These are phyloP conservation scores for Ischnura elegans DNA, from an alignment of 2,888 invertebrate genomes.

Conservation along the genomic window DNA sequence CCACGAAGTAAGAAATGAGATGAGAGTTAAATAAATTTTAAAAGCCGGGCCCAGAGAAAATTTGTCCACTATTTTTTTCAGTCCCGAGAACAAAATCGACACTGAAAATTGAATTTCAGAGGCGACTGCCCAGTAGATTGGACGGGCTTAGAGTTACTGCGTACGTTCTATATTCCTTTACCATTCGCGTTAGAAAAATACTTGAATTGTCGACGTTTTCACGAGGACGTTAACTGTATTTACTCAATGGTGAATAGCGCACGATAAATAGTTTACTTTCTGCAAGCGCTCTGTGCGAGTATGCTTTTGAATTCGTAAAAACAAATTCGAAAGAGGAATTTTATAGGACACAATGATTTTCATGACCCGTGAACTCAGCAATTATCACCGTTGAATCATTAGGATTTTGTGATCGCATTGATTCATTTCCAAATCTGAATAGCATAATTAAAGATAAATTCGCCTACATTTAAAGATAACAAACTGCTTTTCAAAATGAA, in stretches of 20 bases:
- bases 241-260: background rate
- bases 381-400: no score
- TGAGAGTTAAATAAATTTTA: background rate
- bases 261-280: background rate
- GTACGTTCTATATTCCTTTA: background rate
- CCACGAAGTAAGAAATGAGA: slow-evolving; percentile 4
- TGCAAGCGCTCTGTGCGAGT: background rate
- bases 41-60: no score
- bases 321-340: background rate
- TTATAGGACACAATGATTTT: background rate
- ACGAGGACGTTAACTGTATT: background rate
- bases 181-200: background rate
- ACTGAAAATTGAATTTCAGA: slow-evolving; percentile 6
- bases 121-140: background rate
- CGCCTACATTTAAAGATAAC: no score
- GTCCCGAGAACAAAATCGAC: background rate
- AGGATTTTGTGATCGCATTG: no score
- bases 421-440: no score
- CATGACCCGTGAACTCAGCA: background rate
- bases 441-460: no score
- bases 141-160: background rate
- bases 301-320: background rate
- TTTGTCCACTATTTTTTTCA: background rate
- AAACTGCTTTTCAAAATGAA: no score
- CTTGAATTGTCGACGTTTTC: background rate